phyloP scores from a whole-genome alignment of 2,113 vertebrate species.

The Mesitornis unicolor region DNA sequence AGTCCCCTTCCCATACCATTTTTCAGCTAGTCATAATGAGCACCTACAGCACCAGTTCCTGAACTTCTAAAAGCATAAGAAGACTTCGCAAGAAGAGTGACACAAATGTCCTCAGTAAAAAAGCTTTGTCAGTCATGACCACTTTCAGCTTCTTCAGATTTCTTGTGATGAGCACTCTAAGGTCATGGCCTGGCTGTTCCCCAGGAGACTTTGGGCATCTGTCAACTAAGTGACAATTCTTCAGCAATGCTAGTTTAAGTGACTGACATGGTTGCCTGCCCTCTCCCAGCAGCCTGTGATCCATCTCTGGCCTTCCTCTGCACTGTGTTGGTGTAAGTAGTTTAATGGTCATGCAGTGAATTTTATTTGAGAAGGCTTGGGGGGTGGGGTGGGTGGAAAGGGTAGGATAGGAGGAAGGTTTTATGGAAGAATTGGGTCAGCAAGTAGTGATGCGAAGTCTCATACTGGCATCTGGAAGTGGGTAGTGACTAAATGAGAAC shows the following conservation, averaged over 20 bases:
- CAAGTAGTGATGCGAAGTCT: neutral
- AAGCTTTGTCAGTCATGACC: neutral
- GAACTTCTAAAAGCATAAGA: neutral
- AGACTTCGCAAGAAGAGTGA: neutral
- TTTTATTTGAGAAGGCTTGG: neutral
- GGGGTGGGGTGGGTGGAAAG: neutral
- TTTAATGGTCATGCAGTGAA: neutral
- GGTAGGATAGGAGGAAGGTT: neutral
- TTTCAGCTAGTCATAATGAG: neutral
- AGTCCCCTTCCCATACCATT: neutral
- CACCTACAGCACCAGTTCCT: neutral
- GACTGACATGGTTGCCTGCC: neutral
- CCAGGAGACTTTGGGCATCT: neutral
- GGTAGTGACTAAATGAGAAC: neutral
- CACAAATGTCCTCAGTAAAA: neutral
- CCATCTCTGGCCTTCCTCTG: neutral
- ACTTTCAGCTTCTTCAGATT: neutral
- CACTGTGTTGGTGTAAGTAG: neutral
- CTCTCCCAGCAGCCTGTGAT: neutral
- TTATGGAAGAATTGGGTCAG: neutral
- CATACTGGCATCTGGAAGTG: neutral
- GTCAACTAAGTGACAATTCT: neutral
- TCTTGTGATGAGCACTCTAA: neutral
- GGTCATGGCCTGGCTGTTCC: neutral
- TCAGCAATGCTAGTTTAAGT: neutral